phyloP scores from a whole-genome alignment of 2,888 invertebrate species.

The Dynastes tityus region DNA sequence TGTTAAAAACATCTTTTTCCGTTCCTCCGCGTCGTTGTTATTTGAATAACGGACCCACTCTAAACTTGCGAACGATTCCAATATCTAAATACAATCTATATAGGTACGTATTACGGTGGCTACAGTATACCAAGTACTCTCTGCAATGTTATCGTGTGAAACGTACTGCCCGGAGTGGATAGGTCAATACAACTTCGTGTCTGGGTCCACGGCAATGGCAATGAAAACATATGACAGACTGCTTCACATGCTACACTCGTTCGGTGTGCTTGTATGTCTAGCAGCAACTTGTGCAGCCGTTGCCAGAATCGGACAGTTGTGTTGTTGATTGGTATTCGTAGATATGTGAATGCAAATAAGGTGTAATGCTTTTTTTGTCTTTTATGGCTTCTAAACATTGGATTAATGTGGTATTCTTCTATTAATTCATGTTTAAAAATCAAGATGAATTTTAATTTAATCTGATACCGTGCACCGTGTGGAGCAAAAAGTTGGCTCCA shows the following conservation, averaged over 20 bases:
- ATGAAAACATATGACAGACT: slow-evolving; percentile 50
- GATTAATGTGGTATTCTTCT: too few relatives aligned
- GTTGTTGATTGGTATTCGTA: too few relatives aligned
- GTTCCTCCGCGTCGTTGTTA: background rate
- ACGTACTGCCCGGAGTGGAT: slow-evolving; percentile 45
- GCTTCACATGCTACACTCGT: slow-evolving; percentile 32
- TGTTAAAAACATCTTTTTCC: slow-evolving; percentile 27
- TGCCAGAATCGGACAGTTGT: too few relatives aligned
- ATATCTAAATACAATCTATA: background rate
- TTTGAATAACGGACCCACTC: slow-evolving; percentile 28
- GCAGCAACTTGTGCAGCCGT: background rate
- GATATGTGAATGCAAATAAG: background rate
- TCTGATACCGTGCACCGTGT: too few relatives aligned
- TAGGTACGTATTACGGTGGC: background rate
- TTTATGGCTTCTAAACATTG: too few relatives aligned
- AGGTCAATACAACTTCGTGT: slow-evolving; percentile 53
- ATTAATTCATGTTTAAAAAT: too few relatives aligned
- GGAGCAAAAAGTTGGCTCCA: too few relatives aligned
- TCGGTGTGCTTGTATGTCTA: background rate
- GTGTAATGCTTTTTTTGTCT: too few relatives aligned
- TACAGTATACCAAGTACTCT: too few relatives aligned
- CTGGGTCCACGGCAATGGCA: slow-evolving; percentile 53
- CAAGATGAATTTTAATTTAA: too few relatives aligned
- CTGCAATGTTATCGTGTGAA: slow-evolving; percentile 30
- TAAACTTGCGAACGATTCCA: slow-evolving; percentile 6